Conservation (phyloP, 2,113 vertebrate genomes). For the Prinia subflava region DNA sequence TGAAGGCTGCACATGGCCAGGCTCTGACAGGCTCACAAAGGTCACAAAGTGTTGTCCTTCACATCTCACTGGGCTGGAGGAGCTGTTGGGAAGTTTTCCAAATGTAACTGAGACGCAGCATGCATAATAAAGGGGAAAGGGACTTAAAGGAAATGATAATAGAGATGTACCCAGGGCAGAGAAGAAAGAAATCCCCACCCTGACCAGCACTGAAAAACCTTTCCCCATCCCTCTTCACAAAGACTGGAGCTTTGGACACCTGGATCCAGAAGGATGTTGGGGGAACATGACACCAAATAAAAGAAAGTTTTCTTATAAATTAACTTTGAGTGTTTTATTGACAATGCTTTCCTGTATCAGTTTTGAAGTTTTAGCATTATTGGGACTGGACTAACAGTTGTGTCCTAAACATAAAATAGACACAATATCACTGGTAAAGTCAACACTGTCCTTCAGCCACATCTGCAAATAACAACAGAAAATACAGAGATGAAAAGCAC, state of each 20-base stretch:
- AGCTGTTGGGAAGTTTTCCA: background rate
- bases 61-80: background rate
- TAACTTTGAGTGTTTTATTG: background rate
- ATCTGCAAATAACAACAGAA: background rate
- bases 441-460: background rate
- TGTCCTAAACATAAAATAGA: background rate
- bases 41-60: background rate
- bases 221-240: background rate
- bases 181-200: background rate
- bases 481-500: background rate
- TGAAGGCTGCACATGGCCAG: background rate
- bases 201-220: background rate
- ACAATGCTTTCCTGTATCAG: background rate
- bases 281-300: background rate
- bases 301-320: background rate
- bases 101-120: rapidly evolving
- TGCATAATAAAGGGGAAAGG: background rate
- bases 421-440: background rate
- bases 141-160: background rate
- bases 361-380: background rate
- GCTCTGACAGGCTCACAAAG: background rate
- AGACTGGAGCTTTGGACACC: background rate
- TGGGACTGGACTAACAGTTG: background rate
- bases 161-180: background rate
- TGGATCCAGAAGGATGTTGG: background rate